Base-by-base conservation (phyloP, 1,140 invertebrate genomes). In the Chelonus insularis region DNA sequence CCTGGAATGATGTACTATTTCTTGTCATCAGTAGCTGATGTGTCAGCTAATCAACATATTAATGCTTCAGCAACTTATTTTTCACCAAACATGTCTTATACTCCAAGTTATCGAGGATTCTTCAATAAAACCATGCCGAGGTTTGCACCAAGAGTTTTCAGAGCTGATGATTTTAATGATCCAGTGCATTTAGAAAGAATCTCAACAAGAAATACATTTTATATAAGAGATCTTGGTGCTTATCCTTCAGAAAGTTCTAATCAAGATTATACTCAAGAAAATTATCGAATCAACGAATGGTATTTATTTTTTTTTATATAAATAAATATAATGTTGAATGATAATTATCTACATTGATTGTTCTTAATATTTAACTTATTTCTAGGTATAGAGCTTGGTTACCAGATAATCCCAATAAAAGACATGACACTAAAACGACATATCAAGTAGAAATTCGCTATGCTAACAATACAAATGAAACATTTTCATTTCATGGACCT, bases 1-100 rank as follows among this genome's bases (percentile, higher is more conserved):
- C 96, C 96, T 0, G 96, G 96, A 56, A 94, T 99, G 88, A 96
- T 98, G 93, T 99, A 99, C 75, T 97, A 97, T 72, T 97, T 97
- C 72, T 82, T 98, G 14, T 97, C 95, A 1, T 91, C 94, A 0
- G 91, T 97, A 0, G 95, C 97, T 0, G 96, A 98, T 80, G 94
- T 99, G 0, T 92, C 95, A 0, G 87, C 95, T 0, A 97, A 96
- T 83, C 89, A 90, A 0, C 89, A 91, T 64, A 90, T 99, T 57
- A 99, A 99, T 81, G 92, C 93, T 48, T 95, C 92, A 74, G 90
- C 94, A 0, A 88, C 98, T 59, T 97, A 97, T 77, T 99, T 97
- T 74, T 89, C 95, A 14, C 94, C 95, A 1, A 96, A 99, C 74
- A 91, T 89, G 80, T 95, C 93, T 0, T 99, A 97, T 72, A 91